Conservation (phyloP, 2,113 vertebrate genomes). For the Hippoglossus stenolepis region DNA sequence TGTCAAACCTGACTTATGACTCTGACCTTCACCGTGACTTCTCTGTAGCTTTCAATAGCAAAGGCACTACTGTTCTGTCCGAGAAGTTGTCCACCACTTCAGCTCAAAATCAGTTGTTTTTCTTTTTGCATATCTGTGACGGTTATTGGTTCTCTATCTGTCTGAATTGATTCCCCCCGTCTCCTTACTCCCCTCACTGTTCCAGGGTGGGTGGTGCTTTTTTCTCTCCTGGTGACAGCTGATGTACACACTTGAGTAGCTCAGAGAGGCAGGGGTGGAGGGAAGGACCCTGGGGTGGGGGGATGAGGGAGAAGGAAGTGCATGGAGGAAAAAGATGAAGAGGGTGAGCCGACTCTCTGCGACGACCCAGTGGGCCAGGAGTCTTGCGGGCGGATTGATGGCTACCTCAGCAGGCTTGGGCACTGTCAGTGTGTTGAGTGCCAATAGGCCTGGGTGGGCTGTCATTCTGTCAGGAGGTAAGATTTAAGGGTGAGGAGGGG, state of each 20-base stretch:
- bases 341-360: slow-evolving; percentile 58
- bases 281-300: slow-evolving; percentile 57
- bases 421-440: slow-evolving; percentile 49
- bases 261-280: slow-evolving; percentile 60
- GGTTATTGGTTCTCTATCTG: slow-evolving; percentile 26
- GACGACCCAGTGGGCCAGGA: slow-evolving; percentile 76
- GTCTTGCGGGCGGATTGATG: slow-evolving; percentile 79
- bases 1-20: slow-evolving; percentile 14
- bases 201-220: slow-evolving; percentile 60
- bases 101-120: slow-evolving; percentile 1
- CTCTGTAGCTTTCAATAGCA: slow-evolving; percentile 8
- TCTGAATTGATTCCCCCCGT: slow-evolving; percentile 30
- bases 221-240: slow-evolving; percentile 83
- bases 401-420: slow-evolving; percentile 68
- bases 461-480: slow-evolving; percentile 84
- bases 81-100: background rate
- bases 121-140: slow-evolving; percentile 18
- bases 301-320: slow-evolving; percentile 39
- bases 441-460: slow-evolving; percentile 69
- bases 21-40: background rate
- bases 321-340: slow-evolving; percentile 46
- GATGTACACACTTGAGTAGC: slow-evolving; percentile 81
- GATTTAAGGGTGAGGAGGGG: slow-evolving; percentile 67
- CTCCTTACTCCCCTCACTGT: slow-evolving; percentile 50
- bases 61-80: slow-evolving; percentile 3